Evolutionary conservation across 2,797 vertebrate species (phyloP).

Genomic region (Thripadectes ignobilis): DNA sequence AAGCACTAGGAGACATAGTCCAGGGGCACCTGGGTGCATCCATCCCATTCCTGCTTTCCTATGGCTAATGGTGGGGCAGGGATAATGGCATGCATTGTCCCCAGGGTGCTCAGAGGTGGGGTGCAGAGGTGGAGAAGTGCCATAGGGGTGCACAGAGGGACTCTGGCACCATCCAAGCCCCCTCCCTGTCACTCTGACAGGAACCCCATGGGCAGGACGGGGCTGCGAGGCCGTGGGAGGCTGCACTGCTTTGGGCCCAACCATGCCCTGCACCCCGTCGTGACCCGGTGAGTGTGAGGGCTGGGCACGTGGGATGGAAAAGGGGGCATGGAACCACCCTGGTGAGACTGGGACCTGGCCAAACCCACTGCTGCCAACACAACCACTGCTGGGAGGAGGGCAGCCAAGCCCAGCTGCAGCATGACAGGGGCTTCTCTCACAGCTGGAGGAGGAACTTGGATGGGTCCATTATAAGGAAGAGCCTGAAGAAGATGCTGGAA

Average conservation of each 20-base stretch:
- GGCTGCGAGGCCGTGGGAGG: slow-evolving; percentile 84
- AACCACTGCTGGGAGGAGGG: neutral
- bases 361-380: neutral
- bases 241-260: slow-evolving; percentile 87
- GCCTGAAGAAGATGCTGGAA: slow-evolving; percentile 81
- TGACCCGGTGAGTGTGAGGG: slow-evolving; percentile 82
- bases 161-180: rapidly evolving
- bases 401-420: neutral
- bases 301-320: too few relatives aligned
- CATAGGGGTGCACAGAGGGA: rapidly evolving
- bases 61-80: rapidly evolving
- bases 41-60: neutral
- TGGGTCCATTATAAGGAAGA: slow-evolving; percentile 74
- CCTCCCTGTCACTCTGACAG: neutral
- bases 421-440: neutral
- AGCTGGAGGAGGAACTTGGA: slow-evolving; percentile 84
- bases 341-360: neutral
- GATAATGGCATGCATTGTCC: rapidly evolving
- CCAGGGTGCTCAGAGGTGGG: neutral
- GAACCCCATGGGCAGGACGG: slow-evolving; percentile 88
- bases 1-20: rapidly evolving
- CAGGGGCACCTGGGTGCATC: rapidly evolving
- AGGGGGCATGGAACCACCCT: neutral
- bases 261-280: slow-evolving; percentile 80
- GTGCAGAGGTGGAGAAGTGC: neutral